A percentile compares a stretch with the other conserved stretches of the same genome.
Evolutionary conservation across 2,888 invertebrate species (phyloP).

Genomic region (Mesoligia furuncula): DNA sequence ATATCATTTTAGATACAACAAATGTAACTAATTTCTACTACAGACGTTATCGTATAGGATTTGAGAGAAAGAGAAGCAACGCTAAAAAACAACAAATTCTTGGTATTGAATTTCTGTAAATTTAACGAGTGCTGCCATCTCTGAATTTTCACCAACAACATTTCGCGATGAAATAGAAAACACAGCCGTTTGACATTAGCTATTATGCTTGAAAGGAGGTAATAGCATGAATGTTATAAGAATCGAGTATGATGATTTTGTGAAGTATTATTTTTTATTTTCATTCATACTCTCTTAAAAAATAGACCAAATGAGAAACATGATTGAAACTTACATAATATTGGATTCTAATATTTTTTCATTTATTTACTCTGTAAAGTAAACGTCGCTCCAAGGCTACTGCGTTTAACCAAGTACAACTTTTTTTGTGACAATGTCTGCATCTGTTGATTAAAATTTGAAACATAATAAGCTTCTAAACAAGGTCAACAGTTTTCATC

Average conservation of each 20-base stretch:
- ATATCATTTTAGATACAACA: slow-evolving; percentile 61
- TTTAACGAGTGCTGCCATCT: slow-evolving; percentile 82
- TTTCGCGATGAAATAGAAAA: slow-evolving; percentile 57
- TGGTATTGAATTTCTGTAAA: slow-evolving; percentile 82
- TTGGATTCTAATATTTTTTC: background rate
- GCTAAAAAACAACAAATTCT: slow-evolving; percentile 73
- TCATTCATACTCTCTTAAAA: background rate
- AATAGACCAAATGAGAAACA: background rate
- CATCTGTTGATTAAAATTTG: slow-evolving; percentile 91
- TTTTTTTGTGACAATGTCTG: slow-evolving; percentile 89
- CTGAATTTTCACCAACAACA: slow-evolving; percentile 51
- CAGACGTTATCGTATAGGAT: slow-evolving; percentile 58
- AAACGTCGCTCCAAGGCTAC: slow-evolving; percentile 76
- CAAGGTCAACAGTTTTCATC: slow-evolving; percentile 91
- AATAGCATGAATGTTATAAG: slow-evolving; percentile 16
- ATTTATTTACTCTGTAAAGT: slow-evolving; percentile 44
- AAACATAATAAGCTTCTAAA: slow-evolving; percentile 91
- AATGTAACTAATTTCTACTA: slow-evolving; percentile 57
- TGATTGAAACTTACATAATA: background rate
- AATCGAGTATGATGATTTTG: background rate
- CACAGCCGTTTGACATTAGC: slow-evolving; percentile 68
- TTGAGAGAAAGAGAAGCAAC: slow-evolving; percentile 82
- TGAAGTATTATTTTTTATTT: background rate
- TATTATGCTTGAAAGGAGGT: slow-evolving; percentile 76
- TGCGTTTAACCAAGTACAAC: slow-evolving; percentile 79